Evolutionary conservation across 1,140 invertebrate genomes (phyloP).

Genomic region (Papilio polyxenes): DNA sequence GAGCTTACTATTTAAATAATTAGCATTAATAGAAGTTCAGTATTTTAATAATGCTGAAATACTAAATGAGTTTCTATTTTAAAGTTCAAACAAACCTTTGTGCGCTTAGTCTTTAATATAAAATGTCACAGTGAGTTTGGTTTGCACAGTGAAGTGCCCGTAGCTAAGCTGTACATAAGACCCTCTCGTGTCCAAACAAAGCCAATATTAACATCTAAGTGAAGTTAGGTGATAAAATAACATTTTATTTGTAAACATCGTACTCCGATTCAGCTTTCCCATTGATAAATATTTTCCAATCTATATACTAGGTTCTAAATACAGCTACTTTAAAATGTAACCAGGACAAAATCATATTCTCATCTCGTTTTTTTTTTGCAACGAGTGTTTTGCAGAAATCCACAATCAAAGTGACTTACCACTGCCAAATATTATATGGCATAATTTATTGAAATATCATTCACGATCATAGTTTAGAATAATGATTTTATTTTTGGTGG

Average conservation of each 20-base stretch:
- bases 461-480: no score
- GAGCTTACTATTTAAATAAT: no score
- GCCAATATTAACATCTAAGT: slow-evolving; percentile 31
- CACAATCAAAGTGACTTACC: no score
- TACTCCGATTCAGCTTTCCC: neutral
- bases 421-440: no score
- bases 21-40: no score
- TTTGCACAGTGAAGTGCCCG: neutral
- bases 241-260: slow-evolving; percentile 5
- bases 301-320: neutral
- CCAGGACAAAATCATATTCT: no score
- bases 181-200: slow-evolving; percentile 8
- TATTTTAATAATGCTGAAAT: neutral
- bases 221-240: slow-evolving; percentile 25
- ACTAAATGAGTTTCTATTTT: neutral
- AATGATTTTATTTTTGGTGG: no score
- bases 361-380: no score
- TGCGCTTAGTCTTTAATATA: slow-evolving; percentile 25
- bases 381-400: no score
- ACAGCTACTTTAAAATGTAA: neutral
- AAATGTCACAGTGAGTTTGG: slow-evolving; percentile 22
- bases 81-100: slow-evolving; percentile 26
- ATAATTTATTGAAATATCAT: no score
- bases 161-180: neutral
- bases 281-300: neutral